Percentiles rank a stretch among this genome's conserved stretches.
Evolutionary conservation across 2,797 vertebrate genomes (phyloP).

Genomic region (Sorex maritimensis): DNA sequence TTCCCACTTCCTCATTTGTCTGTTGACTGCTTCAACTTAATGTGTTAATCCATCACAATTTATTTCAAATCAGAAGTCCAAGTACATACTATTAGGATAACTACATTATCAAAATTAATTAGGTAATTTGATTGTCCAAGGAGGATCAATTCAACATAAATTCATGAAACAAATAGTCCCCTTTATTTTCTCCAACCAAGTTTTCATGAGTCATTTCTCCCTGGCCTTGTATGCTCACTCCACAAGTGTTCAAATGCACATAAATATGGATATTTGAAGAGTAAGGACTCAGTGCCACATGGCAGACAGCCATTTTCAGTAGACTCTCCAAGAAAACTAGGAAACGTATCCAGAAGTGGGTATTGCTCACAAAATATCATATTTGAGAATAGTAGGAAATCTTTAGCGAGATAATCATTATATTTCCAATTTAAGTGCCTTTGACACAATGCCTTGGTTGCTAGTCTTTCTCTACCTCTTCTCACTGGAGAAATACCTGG

Average conservation of each 20-base stretch:
- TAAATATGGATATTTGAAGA: neutral
- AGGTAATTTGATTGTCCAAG: neutral
- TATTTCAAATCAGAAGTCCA: constrained; percentile 46
- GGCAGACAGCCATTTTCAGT: neutral
- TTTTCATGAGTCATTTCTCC: neutral
- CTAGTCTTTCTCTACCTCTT: constrained; percentile 37
- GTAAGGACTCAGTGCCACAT: neutral
- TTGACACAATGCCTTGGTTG: constrained; percentile 22
- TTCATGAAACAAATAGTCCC: neutral
- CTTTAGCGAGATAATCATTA: neutral
- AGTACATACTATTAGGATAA: constrained; percentile 24
- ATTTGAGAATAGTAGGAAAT: neutral
- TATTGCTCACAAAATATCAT: neutral
- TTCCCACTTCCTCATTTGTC: neutral
- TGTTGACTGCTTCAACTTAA: constrained; percentile 6
- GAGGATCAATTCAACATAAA: neutral
- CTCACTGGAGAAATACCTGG: neutral
- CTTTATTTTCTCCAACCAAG: neutral
- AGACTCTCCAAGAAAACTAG: constrained; percentile 26
- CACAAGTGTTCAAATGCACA: neutral
- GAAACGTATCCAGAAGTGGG: neutral
- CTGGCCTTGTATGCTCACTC: neutral
- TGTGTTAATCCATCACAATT: neutral
- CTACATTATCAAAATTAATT: constrained; percentile 29
- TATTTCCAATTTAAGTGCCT: neutral